phyloP scores from a whole-genome alignment of 2,113 vertebrate species.

The Rhea pennata region DNA sequence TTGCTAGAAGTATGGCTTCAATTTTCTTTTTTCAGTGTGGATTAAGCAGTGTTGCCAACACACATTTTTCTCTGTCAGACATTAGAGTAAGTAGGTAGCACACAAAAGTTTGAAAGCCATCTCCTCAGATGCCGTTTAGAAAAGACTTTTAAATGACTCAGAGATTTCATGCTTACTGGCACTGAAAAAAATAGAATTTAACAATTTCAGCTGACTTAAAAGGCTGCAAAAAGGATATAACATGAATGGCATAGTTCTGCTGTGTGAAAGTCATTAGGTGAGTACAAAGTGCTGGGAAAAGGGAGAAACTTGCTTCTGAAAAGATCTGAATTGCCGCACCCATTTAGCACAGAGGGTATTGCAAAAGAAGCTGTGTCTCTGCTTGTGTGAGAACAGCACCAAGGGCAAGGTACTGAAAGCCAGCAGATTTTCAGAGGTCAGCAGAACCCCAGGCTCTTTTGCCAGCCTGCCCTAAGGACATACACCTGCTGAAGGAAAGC shows the following conservation, averaged over 20 bases:
- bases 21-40: constrained; percentile 46
- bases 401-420: not conserved
- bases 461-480: not conserved
- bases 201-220: constrained; percentile 9
- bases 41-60: constrained; percentile 23
- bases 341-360: not conserved
- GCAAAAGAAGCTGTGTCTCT: not conserved
- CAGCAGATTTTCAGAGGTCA: not conserved
- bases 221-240: not conserved
- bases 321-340: not conserved
- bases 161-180: not conserved
- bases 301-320: not conserved
- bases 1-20: constrained; percentile 50
- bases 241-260: not conserved
- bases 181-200: not conserved
- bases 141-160: not conserved
- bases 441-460: not conserved
- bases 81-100: not conserved
- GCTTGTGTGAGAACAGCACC: not conserved
- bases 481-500: not conserved
- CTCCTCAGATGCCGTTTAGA: not conserved
- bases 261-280: not conserved
- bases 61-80: constrained; percentile 53
- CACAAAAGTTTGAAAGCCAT: constrained; percentile 9
- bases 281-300: not conserved